Percentiles rank a stretch among this genome's conserved stretches.
These are phyloP conservation scores for Sparidentex hasta DNA, from an alignment of 2,797 vertebrate genomes.

Conservation along the genomic window DNA sequence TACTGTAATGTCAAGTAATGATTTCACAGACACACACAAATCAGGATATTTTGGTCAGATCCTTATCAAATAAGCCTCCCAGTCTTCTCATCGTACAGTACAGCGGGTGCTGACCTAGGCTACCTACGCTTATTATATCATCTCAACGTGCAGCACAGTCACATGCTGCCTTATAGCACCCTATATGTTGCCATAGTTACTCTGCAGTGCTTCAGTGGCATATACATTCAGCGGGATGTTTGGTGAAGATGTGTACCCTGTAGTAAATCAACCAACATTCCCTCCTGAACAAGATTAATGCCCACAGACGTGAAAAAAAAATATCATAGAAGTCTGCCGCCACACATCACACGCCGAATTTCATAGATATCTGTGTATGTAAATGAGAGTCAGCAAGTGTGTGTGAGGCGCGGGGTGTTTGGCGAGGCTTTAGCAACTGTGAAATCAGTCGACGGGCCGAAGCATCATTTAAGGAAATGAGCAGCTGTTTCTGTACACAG, in stretches of 20 bases:
- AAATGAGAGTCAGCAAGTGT: not conserved
- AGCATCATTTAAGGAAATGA: not conserved
- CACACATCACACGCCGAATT: not conserved
- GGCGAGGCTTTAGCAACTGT: constrained; percentile 15
- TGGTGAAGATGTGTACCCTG: constrained; percentile 14
- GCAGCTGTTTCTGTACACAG: not conserved
- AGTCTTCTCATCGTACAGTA: constrained; percentile 9
- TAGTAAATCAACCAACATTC: constrained; percentile 2
- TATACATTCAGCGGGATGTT: constrained; percentile 52
- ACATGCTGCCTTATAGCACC: constrained; percentile 48
- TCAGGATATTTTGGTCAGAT: constrained; percentile 37
- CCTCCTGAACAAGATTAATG: not conserved
- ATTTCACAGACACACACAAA: constrained; percentile 14
- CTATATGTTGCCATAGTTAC: constrained; percentile 80
- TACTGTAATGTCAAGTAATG: constrained; percentile 47
- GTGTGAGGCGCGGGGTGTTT: not conserved
- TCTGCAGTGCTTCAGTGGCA: constrained; percentile 27
- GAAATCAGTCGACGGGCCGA: constrained; percentile 6
- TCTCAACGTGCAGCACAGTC: constrained; percentile 54
- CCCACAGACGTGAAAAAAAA: not conserved
- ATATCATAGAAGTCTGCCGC: not conserved
- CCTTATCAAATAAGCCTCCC: constrained; percentile 27
- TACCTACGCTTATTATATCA: constrained; percentile 67
- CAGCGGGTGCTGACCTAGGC: constrained; percentile 44
- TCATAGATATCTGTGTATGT: not conserved